Percentiles rank a stretch among this genome's conserved stretches.
These are phyloP conservation scores for Corvus moneduloides DNA, from an alignment of 2,113 vertebrate genomes.

Conservation along the genomic window DNA sequence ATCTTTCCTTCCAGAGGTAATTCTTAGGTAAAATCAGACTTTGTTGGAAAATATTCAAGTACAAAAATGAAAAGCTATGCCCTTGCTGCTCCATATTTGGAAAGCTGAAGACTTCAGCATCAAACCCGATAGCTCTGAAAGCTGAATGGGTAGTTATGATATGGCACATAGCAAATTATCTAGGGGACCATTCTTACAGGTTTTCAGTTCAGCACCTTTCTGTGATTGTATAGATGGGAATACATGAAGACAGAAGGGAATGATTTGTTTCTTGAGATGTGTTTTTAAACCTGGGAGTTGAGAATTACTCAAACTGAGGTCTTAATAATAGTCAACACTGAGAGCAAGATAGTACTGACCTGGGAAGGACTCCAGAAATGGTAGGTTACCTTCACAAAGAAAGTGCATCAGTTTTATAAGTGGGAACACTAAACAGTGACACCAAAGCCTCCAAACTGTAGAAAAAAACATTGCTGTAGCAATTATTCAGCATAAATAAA, in stretches of 20 bases:
- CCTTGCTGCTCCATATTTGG: background rate
- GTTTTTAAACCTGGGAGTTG: background rate
- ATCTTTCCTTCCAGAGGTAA: background rate
- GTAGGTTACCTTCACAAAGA: background rate
- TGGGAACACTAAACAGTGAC: background rate
- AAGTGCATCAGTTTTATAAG: background rate
- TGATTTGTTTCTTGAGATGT: background rate
- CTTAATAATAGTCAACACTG: background rate
- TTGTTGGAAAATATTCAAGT: background rate
- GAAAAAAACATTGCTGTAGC: background rate
- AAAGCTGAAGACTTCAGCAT: background rate
- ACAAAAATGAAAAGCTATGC: background rate
- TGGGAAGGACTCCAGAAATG: background rate
- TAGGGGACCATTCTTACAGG: background rate
- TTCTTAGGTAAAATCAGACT: background rate
- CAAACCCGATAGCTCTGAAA: background rate
- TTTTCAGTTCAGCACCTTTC: background rate
- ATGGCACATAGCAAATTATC: accelerated
- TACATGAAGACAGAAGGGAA: background rate
- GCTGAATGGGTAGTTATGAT: background rate
- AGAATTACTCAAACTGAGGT: background rate
- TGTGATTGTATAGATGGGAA: background rate
- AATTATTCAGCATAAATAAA: background rate
- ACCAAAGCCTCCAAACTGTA: background rate
- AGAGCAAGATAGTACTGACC: background rate